Percentiles rank a stretch among this genome's conserved stretches.
Conservation (phyloP, 2,113 vertebrate species). For the Theristicus caerulescens region DNA sequence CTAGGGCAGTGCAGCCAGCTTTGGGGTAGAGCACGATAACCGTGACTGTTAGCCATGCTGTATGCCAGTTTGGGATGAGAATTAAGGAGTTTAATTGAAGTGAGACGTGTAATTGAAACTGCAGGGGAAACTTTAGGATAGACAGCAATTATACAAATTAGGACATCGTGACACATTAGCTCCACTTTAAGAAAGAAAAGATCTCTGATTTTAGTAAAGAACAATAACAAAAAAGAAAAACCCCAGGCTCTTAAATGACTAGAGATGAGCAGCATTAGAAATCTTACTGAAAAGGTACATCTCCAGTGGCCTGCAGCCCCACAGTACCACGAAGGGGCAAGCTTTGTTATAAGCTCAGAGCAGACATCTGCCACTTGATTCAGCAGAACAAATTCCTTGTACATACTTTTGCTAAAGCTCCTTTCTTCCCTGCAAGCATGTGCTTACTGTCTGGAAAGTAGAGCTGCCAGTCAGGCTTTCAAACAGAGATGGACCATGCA, state of each 20-base stretch:
- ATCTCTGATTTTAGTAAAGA: not conserved
- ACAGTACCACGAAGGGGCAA: not conserved
- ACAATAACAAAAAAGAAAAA: not conserved
- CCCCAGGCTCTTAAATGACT: constrained; percentile 20
- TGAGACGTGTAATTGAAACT: constrained; percentile 47
- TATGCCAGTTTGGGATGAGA: constrained; percentile 18
- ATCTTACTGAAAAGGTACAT: not conserved
- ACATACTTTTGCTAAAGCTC: not conserved
- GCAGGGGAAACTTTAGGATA: constrained; percentile 49
- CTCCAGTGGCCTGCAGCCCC: not conserved
- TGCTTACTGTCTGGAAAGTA: not conserved
- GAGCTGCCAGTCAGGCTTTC: not conserved
- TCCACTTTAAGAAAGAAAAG: not conserved
- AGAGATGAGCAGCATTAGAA: not conserved
- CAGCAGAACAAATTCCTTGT: constrained; percentile 9
- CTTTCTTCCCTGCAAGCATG: not conserved
- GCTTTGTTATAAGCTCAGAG: not conserved
- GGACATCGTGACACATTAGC: not conserved
- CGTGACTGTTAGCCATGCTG: not conserved
- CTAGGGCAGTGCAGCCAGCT: not conserved
- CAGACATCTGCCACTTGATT: constrained; percentile 1
- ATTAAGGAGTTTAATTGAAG: constrained; percentile 42
- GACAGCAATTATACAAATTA: constrained; percentile 48
- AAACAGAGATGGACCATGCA: not conserved
- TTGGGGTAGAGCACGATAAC: not conserved